Conservation (phyloP, 2,888 invertebrate species). For the Habrosyne pyritoides region DNA sequence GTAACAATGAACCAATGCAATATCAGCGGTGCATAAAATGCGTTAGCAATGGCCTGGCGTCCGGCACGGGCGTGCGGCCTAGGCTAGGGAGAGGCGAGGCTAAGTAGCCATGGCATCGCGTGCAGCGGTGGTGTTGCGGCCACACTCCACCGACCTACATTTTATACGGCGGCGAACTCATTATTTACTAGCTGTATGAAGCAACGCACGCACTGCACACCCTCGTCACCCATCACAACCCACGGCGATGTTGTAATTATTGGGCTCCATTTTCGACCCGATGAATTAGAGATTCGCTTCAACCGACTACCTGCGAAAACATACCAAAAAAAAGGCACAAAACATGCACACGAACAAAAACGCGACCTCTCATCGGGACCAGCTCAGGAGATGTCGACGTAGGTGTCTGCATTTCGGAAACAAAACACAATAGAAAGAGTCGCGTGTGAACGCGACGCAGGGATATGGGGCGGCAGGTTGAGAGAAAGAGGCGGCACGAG, state of each 20-base stretch:
- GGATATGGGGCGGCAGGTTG: constrained; percentile 79
- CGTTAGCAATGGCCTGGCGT: constrained; percentile 40
- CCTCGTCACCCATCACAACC: constrained; percentile 50
- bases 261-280: constrained; percentile 26
- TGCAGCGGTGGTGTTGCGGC: constrained; percentile 59
- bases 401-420: constrained; percentile 81
- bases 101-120: constrained; percentile 60
- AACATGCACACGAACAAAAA: constrained; percentile 74
- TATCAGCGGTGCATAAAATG: constrained; percentile 48
- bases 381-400: constrained; percentile 68
- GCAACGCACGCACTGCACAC: constrained; percentile 62
- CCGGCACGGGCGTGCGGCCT: constrained; percentile 29
- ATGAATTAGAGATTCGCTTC: constrained; percentile 55
- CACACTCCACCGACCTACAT: constrained; percentile 81
- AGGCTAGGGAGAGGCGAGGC: constrained; percentile 59
- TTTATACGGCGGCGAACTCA: constrained; percentile 74
- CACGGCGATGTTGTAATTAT: constrained; percentile 36
- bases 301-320: constrained; percentile 75
- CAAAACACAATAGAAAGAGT: constrained; percentile 82
- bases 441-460: constrained; percentile 75
- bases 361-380: constrained; percentile 69
- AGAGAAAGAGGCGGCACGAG: constrained; percentile 73
- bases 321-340: constrained; percentile 69
- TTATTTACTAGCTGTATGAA: constrained; percentile 63
- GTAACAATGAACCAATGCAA: constrained; percentile 55